phyloP scores from a whole-genome alignment of 2,888 invertebrate genomes.

The Pasiphila rectangulata region DNA sequence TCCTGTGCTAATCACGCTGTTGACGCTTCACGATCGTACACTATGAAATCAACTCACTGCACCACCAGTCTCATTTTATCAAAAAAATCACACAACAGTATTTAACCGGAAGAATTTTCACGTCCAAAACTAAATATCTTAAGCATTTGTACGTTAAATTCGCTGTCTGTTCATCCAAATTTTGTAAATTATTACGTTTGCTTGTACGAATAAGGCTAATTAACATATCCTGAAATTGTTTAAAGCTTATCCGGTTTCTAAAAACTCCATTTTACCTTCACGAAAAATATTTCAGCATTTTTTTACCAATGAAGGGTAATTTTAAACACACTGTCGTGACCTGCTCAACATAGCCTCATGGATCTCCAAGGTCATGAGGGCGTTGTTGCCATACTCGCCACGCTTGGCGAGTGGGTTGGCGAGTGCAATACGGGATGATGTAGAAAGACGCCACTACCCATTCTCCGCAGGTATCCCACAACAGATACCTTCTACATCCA shows the following conservation, averaged over 20 bases:
- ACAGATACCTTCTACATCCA: too few species aligned
- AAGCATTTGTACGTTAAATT: background rate
- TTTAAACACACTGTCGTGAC: too few species aligned
- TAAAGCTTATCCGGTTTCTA: background rate
- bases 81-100: background rate
- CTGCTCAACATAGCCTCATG: background rate
- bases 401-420: too few species aligned
- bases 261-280: background rate
- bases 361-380: too few species aligned
- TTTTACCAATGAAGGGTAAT: too few species aligned
- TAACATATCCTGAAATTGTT: conserved; percentile 13
- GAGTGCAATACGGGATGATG: too few species aligned
- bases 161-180: conserved; percentile 11
- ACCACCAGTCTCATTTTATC: background rate
- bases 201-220: conserved; percentile 4
- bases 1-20: too few species aligned
- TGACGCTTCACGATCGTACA: too few species aligned
- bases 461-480: too few species aligned
- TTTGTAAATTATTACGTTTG: conserved; percentile 11
- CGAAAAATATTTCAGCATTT: background rate
- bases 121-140: background rate
- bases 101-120: conserved; percentile 1
- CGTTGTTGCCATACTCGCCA: too few species aligned
- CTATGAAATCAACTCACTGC: too few species aligned
- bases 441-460: too few species aligned